Evolutionary conservation across 2,888 invertebrate species (phyloP), one percentile per base, ranked within the genome.

Genomic region (Carpatolechia fugitivella): DNA sequence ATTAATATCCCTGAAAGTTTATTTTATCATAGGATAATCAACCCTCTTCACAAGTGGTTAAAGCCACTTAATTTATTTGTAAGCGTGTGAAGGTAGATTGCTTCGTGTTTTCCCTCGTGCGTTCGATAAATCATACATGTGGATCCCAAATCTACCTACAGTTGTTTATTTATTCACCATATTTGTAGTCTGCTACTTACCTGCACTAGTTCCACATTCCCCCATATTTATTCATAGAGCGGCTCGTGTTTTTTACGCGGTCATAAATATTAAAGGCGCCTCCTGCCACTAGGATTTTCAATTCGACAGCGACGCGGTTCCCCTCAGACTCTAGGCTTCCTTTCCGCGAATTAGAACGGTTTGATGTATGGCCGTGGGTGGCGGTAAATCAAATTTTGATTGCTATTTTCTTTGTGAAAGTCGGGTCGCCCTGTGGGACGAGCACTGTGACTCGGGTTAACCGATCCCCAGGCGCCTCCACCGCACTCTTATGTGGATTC

Each of bases 311-410:
- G 72, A 66, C 68, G 75, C 68, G 77, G 77, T 82, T 84, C 85
- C 88, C 85, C 82, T 80, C 80, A 85, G 81, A 85, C 79, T 83
- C 80, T 80, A 82, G 85, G 85, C 76, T 80, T 82, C 76, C 77
- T 80, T 82, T 83, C 81, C 79, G 77, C 81, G 85, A 85, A 87
- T 89, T 86, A 87, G 80, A 82, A 79, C 69, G 80, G 82, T 78
- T 78, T 86, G 86, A 85, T 86, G 85, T 87, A 85, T 77, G 80
- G 87, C 87, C 84, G 80, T 80, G 84, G 85, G 88, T 81, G 85
- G 86, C 88, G 82, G 90, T 90, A 90, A 90, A 90, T 89, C 89
- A 89, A 90, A 90, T 90, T 89, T 89, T 87, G 89, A 90, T 90
- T 90, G 90, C 78, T 82, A 87, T 88, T 89, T 89, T 88, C 88